These are phyloP conservation scores for Amazona guildingii DNA, from an alignment of 2,113 vertebrate species.

Conservation along the genomic window DNA sequence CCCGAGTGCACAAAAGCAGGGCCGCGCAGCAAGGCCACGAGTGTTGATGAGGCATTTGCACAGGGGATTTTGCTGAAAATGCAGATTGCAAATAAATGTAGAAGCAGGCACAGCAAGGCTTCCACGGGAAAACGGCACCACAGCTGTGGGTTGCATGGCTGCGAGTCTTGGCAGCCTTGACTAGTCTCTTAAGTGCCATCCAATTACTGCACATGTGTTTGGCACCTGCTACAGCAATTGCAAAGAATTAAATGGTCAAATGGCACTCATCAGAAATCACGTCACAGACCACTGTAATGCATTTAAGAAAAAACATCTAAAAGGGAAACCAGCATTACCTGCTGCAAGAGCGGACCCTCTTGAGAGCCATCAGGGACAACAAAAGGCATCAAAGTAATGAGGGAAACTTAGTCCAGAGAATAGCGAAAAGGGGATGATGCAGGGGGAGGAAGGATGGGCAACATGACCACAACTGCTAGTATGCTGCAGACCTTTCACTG, in stretches of 20 bases:
- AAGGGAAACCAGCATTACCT: constrained; percentile 26
- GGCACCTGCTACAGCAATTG: constrained; percentile 14
- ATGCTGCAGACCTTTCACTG: neutral
- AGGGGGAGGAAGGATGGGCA: neutral
- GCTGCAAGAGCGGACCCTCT: neutral
- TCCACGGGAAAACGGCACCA: constrained; percentile 4
- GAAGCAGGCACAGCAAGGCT: constrained; percentile 1
- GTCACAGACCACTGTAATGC: constrained; percentile 9
- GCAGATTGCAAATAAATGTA: constrained; percentile 21
- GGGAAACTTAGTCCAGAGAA: neutral
- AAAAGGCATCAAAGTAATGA: neutral
- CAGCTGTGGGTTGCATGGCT: constrained; percentile 24
- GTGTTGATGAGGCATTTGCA: neutral
- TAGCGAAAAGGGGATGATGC: neutral
- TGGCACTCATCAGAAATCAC: constrained; percentile 33
- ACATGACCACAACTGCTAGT: neutral
- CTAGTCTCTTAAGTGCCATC: constrained; percentile 63
- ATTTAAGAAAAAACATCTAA: constrained; percentile 25
- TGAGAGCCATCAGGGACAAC: neutral
- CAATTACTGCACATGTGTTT: constrained; percentile 59
- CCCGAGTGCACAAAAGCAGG: neutral
- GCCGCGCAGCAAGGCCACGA: neutral
- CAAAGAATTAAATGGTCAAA: constrained; percentile 47
- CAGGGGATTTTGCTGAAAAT: neutral
- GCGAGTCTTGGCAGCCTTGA: constrained; percentile 1